Percentiles rank a stretch among this genome's conserved stretches.
Evolutionary conservation across 2,797 vertebrate species (phyloP).

Genomic region (Intellagama lesueurii): DNA sequence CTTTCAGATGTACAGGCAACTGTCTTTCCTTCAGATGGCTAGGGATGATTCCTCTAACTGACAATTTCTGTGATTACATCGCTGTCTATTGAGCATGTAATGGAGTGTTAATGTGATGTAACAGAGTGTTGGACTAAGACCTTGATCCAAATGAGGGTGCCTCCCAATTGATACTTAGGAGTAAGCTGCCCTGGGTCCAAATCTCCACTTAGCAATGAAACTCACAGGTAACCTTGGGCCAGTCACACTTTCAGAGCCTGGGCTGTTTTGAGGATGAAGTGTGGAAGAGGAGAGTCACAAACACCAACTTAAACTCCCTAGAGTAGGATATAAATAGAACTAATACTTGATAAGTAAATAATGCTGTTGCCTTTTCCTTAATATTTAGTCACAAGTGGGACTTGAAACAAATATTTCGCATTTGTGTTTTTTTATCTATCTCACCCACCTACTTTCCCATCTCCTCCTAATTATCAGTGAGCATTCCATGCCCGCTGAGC

Average conservation of each 20-base stretch:
- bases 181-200: too few relatives aligned
- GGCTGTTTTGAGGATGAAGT: too few relatives aligned
- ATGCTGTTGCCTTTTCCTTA: too few relatives aligned
- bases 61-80: neutral
- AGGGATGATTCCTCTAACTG: neutral
- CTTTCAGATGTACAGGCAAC: neutral
- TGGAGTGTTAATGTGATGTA: neutral
- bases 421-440: neutral
- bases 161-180: too few relatives aligned
- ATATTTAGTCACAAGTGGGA: neutral
- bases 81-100: neutral
- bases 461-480: neutral
- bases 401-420: neutral
- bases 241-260: too few relatives aligned
- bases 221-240: too few relatives aligned
- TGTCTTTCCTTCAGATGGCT: neutral
- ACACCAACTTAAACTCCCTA: too few relatives aligned
- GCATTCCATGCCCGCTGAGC: neutral
- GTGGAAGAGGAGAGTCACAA: too few relatives aligned
- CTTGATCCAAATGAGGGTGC: too few relatives aligned
- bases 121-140: neutral
- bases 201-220: too few relatives aligned
- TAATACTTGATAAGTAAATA: too few relatives aligned
- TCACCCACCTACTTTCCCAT: neutral
- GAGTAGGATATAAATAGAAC: too few relatives aligned